Base-by-base conservation (phyloP, 2,888 invertebrate genomes). In the Drosophila parthenogenetica region DNA sequence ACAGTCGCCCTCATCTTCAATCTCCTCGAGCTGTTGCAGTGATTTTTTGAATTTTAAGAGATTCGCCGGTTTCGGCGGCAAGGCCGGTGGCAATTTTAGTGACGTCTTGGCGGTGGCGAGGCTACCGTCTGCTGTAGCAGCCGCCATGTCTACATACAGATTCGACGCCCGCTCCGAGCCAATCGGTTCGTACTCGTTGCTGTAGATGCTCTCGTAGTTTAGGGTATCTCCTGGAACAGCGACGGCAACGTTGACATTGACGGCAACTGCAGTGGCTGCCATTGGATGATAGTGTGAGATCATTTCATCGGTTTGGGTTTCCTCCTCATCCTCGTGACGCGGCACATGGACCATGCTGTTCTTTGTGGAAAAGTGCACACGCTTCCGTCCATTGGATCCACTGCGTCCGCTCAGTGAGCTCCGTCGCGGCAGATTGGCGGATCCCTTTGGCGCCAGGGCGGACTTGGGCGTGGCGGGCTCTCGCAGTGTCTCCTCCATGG, bases 1-100 rank as follows among this genome's bases (percentile, higher is more conserved):
- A 61, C 77, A 81, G 16, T 87, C 82, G 35, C 66, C 80, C 55
- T 89, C 87, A 35, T 89, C 87, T 7, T 88, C 83, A 3, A 46
- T 73, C 49, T 89, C 89, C 2, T 87, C 85, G 2, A 90, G 73
- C 45, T 90, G 90, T 10, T 89, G 86, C 48, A 89, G 72, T 2
- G 89, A 90, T 50, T 93, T 94, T 93, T 95, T 93, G 93, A 95
- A 93, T 94, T 95, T 89, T 93, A 95, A 89, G 82, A 95, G 93
- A 92, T 95, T 95, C 79, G 95, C 94, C 84, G 96, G 96, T 92
- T 96, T 96, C 48, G 96, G 95, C 69, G 96, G 96, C 90, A 97
- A 92, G 75, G 96, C 95, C 59, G 96, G 96, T 65, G 96, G 96
- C 75, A 91, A 58, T 69, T 92, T 87, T 17, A 81, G 79, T 42